These are phyloP conservation scores for Camponotus pennsylvanicus DNA, from an alignment of 1,140 invertebrate genomes.

Conservation along the genomic window DNA sequence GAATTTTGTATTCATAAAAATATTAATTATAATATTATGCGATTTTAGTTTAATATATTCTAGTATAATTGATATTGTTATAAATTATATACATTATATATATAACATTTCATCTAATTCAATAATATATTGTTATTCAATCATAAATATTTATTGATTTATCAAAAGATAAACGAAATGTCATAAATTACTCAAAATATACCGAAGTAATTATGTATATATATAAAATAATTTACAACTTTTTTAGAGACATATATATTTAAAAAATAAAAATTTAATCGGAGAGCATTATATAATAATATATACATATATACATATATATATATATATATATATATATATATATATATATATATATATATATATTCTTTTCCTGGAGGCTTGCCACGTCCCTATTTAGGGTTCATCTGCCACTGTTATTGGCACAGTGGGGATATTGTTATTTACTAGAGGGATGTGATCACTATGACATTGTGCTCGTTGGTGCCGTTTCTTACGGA, in stretches of 20 bases:
- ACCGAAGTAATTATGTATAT: not conserved
- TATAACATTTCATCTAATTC: not conserved
- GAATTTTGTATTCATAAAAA: not conserved
- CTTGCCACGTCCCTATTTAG: too few species aligned
- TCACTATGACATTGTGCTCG: too few species aligned
- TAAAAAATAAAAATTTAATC: not conserved
- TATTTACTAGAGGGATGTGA: too few species aligned
- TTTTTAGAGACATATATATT: not conserved
- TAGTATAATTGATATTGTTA: slow-evolving; percentile 17
- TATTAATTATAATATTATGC: slow-evolving; percentile 1
- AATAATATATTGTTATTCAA: not conserved
- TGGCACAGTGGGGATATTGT: too few species aligned
- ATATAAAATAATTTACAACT: not conserved
- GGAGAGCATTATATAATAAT: too few species aligned
- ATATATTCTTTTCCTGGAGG: too few species aligned
- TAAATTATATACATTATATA: not conserved
- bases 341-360: too few species aligned
- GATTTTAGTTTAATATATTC: not conserved
- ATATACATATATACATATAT: too few species aligned
- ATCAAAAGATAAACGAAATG: not conserved
- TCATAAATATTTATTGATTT: slow-evolving; percentile 1
- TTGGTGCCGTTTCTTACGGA: too few species aligned
- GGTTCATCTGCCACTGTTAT: too few species aligned
- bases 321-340: too few species aligned
- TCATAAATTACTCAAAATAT: not conserved